phyloP scores from a whole-genome alignment of 2,888 invertebrate genomes.

The Ischnus inquisitorius region DNA sequence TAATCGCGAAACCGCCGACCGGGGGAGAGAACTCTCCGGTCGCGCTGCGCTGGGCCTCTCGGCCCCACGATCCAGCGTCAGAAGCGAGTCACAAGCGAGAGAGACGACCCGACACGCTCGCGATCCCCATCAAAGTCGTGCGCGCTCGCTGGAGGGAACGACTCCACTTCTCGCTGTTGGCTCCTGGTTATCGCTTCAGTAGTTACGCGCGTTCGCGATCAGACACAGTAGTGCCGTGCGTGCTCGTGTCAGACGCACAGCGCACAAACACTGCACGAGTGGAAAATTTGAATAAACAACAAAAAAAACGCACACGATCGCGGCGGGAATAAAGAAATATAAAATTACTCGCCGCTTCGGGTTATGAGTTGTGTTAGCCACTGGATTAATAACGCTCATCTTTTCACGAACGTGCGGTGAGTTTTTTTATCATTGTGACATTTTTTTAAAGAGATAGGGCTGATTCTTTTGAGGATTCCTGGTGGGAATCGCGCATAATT shows the following conservation, averaged over 20 bases:
- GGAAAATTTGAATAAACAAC: too few species aligned
- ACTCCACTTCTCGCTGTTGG: neutral
- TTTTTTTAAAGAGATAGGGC: neutral
- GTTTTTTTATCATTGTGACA: conserved; percentile 21
- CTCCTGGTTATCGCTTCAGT: conserved; percentile 24
- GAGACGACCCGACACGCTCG: conserved; percentile 47
- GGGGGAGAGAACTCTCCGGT: neutral
- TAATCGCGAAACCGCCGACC: conserved; percentile 16
- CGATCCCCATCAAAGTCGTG: neutral
- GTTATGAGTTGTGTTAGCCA: conserved; percentile 65
- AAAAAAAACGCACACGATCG: too few species aligned
- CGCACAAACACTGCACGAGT: too few species aligned
- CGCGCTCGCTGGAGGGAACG: neutral
- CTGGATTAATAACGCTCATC: conserved; percentile 63
- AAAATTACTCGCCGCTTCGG: conserved; percentile 25
- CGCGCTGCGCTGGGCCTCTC: conserved; percentile 6
- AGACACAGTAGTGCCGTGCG: conserved; percentile 42
- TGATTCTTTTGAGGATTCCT: neutral
- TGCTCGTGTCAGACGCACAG: neutral
- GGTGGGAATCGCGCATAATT: neutral
- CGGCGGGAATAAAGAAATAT: too few species aligned
- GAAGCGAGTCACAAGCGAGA: conserved; percentile 54
- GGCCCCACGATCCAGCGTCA: conserved; percentile 30
- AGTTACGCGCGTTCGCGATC: conserved; percentile 42
- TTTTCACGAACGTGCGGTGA: conserved; percentile 57